phyloP scores from a whole-genome alignment of 2,888 invertebrate genomes.

The Hofmannophila pseudospretella region DNA sequence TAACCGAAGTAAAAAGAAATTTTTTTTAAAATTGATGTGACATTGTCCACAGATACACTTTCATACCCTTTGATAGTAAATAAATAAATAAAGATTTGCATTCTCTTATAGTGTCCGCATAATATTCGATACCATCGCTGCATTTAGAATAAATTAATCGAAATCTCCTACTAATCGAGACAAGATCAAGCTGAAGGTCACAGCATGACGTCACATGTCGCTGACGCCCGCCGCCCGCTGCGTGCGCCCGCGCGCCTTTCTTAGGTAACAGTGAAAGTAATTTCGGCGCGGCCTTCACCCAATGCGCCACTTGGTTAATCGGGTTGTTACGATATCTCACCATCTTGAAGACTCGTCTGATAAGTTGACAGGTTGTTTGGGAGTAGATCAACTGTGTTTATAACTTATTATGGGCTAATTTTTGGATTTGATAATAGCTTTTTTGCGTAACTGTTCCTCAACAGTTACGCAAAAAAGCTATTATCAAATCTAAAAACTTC shows the following conservation, averaged over 20 bases:
- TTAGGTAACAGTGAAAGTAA: slow-evolving; percentile 12
- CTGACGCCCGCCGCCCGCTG: not conserved
- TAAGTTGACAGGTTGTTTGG: not conserved
- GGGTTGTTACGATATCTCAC: slow-evolving; percentile 9
- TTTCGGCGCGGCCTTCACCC: slow-evolving; percentile 16
- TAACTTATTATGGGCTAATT: not conserved
- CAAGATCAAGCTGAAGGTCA: too few relatives aligned
- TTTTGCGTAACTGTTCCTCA: not conserved
- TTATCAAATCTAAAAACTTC: too few relatives aligned
- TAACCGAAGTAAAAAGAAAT: too few relatives aligned
- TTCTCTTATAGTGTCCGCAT: too few relatives aligned
- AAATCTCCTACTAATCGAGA: too few relatives aligned
- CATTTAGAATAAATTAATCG: not conserved
- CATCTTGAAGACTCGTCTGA: not conserved
- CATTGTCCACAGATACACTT: too few relatives aligned
- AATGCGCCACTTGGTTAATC: slow-evolving; percentile 13
- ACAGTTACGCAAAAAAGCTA: too few relatives aligned
- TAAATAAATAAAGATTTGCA: too few relatives aligned
- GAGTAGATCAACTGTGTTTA: not conserved
- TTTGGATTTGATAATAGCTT: not conserved
- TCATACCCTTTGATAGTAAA: too few relatives aligned
- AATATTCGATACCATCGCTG: not conserved
- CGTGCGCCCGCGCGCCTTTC: not conserved
- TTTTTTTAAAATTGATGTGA: too few relatives aligned
- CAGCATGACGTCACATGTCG: not conserved